Evolutionary conservation across 2,888 invertebrate genomes (phyloP).

Genomic region (Nemotelus pantherinus): DNA sequence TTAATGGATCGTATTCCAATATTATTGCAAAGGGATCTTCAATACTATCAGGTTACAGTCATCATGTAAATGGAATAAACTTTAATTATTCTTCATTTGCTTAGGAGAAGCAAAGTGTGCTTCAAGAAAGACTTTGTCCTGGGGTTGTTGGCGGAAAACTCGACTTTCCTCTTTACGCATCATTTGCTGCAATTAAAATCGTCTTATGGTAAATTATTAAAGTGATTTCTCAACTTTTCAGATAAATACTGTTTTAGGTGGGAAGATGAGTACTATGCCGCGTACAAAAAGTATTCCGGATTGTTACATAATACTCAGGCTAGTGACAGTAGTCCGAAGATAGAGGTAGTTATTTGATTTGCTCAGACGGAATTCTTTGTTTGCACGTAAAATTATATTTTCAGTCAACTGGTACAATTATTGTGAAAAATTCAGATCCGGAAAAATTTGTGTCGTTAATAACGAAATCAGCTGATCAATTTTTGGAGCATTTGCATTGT

Average conservation of each 20-base stretch:
- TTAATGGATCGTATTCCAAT: conserved; percentile 87
- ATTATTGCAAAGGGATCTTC: conserved; percentile 81
- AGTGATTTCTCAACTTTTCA: neutral
- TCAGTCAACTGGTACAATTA: conserved; percentile 65
- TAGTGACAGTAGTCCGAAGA: conserved; percentile 56
- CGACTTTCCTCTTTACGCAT: conserved; percentile 85
- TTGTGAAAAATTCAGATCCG: conserved; percentile 80
- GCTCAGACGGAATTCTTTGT: neutral
- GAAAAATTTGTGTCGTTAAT: conserved; percentile 77
- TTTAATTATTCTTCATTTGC: neutral
- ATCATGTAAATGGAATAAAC: neutral
- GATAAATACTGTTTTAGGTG: conserved; percentile 63
- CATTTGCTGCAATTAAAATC: conserved; percentile 84
- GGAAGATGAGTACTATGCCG: conserved; percentile 83
- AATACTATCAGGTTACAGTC: conserved; percentile 79
- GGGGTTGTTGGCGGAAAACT: conserved; percentile 83
- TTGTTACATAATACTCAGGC: conserved; percentile 58
- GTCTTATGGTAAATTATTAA: conserved; percentile 72
- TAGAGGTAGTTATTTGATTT: conserved; percentile 53
- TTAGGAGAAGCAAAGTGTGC: conserved; percentile 76
- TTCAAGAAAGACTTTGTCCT: conserved; percentile 81
- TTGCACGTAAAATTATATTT: conserved; percentile 50
- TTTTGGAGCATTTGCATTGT: conserved; percentile 80
- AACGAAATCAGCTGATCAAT: conserved; percentile 77
- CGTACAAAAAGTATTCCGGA: conserved; percentile 75